phyloP scores from a whole-genome alignment of 1,140 invertebrate genomes.

The Bombus balteatus region DNA sequence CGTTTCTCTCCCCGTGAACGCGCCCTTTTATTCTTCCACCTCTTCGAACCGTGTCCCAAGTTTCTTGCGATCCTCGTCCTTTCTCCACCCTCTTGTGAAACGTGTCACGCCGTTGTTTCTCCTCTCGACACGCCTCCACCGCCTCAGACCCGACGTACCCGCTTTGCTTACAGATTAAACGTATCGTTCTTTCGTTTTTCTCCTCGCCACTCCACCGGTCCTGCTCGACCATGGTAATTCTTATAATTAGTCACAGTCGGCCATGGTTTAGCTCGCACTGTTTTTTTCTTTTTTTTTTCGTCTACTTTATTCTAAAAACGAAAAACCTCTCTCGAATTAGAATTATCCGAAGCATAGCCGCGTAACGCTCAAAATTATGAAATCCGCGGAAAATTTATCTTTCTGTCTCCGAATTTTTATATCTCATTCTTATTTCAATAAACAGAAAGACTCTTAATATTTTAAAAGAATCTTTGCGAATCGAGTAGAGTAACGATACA shows the following conservation, averaged over 20 bases:
- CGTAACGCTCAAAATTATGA: neutral
- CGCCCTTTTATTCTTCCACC: neutral
- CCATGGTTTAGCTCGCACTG: neutral
- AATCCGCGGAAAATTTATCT: neutral
- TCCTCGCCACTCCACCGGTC: neutral
- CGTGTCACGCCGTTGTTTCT: constrained; percentile 5
- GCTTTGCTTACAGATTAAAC: constrained; percentile 47
- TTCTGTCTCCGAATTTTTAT: neutral
- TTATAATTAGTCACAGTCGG: constrained; percentile 51
- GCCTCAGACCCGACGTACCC: neutral
- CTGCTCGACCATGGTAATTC: constrained; percentile 41
- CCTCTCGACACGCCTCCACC: neutral
- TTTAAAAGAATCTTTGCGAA: neutral
- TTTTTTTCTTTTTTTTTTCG: neutral
- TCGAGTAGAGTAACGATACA: neutral
- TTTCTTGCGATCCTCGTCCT: neutral
- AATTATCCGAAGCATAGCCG: neutral
- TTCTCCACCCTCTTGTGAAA: neutral
- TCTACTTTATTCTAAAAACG: neutral
- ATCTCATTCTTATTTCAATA: neutral
- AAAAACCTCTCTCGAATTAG: neutral
- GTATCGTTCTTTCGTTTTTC: constrained; percentile 36
- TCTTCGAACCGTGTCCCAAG: neutral
- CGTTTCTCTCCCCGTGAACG: neutral
- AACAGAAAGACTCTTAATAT: neutral